A percentile compares a stretch with the other conserved stretches of the same genome.
Evolutionary conservation across 2,888 invertebrate genomes (phyloP).

Genomic region (Pristionchus exspectatus): DNA sequence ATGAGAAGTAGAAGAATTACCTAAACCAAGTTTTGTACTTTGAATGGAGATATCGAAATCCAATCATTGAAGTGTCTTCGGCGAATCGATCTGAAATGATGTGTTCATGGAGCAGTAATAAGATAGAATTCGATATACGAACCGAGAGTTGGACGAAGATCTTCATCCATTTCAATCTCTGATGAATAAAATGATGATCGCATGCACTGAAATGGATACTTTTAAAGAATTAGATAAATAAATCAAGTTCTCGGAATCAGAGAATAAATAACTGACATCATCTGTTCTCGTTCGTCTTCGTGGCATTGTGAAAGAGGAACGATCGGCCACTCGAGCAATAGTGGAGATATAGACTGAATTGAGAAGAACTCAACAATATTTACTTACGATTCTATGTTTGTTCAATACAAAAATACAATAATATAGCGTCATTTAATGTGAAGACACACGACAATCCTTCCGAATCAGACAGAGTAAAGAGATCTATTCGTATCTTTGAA

Average conservation of each 20-base stretch:
- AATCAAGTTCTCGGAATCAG: background rate
- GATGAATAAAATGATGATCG: conserved; percentile 44
- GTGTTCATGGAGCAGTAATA: background rate
- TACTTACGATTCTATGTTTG: too few relatives aligned
- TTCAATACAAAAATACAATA: too few relatives aligned
- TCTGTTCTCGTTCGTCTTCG: conserved; percentile 36
- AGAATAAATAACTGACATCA: background rate
- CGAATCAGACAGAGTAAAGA: background rate
- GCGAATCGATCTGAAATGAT: conserved; percentile 63
- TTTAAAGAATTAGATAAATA: background rate
- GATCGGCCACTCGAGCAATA: conserved; percentile 23
- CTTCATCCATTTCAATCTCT: conserved; percentile 47
- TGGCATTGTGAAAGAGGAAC: conserved; percentile 27
- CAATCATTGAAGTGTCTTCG: conserved; percentile 75
- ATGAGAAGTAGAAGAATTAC: conserved; percentile 15
- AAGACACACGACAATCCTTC: background rate
- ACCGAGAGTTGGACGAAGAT: conserved; percentile 47
- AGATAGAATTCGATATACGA: background rate
- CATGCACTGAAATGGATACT: background rate
- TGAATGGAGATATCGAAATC: conserved; percentile 72
- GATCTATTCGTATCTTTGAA: background rate
- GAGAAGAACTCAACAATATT: background rate
- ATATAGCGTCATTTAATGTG: background rate
- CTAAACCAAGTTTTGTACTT: conserved; percentile 75
- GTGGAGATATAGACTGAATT: background rate